Base-by-base conservation (phyloP, 1,140 invertebrate genomes). In the Aculops lycopersici region DNA sequence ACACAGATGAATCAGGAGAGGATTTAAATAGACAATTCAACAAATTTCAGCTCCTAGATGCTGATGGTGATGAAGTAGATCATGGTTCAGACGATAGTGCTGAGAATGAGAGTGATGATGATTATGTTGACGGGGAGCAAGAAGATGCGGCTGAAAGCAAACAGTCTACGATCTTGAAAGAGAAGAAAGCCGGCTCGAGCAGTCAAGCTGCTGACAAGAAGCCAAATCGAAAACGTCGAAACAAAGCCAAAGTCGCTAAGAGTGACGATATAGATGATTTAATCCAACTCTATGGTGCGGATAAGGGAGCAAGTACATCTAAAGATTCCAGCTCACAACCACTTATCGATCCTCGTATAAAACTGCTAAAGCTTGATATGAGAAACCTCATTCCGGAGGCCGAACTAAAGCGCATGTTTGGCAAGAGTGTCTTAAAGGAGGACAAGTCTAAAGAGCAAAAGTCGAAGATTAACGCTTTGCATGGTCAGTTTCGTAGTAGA, bases 371-470 rank as follows among this genome's bases (percentile, higher is more conserved):
- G 20, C 58, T 76, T 2, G 68, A 76, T 38, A 59, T 65, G 40
- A 75, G 72, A 52, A 60, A 76, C 55, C 57, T 86, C 3, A 80
- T 79, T 60, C 65, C 71, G 20, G 70, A 71, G 40, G 74, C 76
- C 58, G 80, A 86, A 59, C 58, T 83, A 45, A 72, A 69, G 43
- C 67, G 67, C 50, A 73, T 78, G 48, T 84, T 84, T 64, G 78
- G 79, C 74, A 41, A 62, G 76, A 15, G 68, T 71, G 52, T 60
- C 60, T 40, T 69, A 72, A 49, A 31, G 24, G 24, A n/a, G 8
- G 24, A 31, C 24, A 31, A 8, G 24, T 31, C 8, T 31, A 8
- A 8, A 31, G n/a, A 8, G 24, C n/a, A 8, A n/a, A n/a, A n/a
- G 8, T 8, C 8, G 24, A 31, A 8, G 24, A 8, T 31, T n/a